Evolutionary conservation across 1,140 invertebrate genomes (phyloP).

Genomic region (Pemphigus obesinymphae): DNA sequence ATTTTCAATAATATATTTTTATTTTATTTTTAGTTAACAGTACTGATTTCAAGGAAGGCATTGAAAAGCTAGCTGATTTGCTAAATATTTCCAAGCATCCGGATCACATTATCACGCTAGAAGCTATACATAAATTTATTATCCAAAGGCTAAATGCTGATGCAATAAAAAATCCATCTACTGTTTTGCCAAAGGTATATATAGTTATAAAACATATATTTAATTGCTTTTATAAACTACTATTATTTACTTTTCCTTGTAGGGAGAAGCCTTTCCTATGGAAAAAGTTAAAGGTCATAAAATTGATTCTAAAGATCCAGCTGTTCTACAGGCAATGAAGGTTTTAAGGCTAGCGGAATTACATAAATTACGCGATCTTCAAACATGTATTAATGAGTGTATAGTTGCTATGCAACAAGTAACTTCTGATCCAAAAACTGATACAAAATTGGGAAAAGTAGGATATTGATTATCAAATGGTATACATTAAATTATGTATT

Average conservation of each 20-base stretch:
- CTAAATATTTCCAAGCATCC: constrained; percentile 76
- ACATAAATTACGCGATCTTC: constrained; percentile 81
- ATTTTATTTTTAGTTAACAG: constrained; percentile 65
- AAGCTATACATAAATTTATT: constrained; percentile 68
- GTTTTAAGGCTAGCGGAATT: constrained; percentile 85
- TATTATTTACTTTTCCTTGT: constrained; percentile 47
- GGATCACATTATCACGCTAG: constrained; percentile 71
- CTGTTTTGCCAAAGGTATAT: constrained; percentile 53
- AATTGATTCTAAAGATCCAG: constrained; percentile 64
- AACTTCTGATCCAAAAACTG: constrained; percentile 95
- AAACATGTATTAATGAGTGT: constrained; percentile 90
- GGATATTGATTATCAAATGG: constrained; percentile 57
- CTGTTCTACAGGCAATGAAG: constrained; percentile 72
- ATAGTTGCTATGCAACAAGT: constrained; percentile 87
- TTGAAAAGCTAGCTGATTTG: constrained; percentile 69
- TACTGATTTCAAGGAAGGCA: constrained; percentile 75
- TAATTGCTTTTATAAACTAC: not conserved
- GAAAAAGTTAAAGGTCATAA: constrained; percentile 61
- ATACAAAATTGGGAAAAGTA: constrained; percentile 89
- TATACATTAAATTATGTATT: too few relatives aligned
- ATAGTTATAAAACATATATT: constrained; percentile 43
- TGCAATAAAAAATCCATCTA: constrained; percentile 61
- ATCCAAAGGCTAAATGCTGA: constrained; percentile 62
- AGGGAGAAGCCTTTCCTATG: constrained; percentile 65
- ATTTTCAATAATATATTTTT: too few relatives aligned